Conservation (phyloP, 2,888 invertebrate genomes). For the Zygaena filipendulae region DNA sequence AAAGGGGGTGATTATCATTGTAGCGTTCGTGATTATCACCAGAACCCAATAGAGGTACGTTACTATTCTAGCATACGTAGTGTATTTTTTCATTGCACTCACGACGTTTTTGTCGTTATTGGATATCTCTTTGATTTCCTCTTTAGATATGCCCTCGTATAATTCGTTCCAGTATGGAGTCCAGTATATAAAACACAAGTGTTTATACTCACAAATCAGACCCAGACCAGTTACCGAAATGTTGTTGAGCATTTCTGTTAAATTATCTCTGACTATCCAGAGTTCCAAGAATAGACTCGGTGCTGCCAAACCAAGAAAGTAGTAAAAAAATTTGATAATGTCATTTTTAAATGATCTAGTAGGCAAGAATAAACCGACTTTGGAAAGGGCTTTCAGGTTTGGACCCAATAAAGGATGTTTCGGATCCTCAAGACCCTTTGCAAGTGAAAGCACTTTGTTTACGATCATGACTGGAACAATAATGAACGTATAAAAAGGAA, state of each 20-base stretch:
- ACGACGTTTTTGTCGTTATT: conserved; percentile 17
- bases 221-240: conserved; percentile 29
- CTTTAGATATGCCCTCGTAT: conserved; percentile 22
- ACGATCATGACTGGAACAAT: too few species aligned
- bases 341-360: too few species aligned
- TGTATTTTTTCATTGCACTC: conserved; percentile 27
- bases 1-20: conserved; percentile 27
- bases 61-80: conserved; percentile 28
- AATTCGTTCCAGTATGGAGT: conserved; percentile 24
- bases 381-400: conserved; percentile 31
- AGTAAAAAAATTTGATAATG: conserved; percentile 24
- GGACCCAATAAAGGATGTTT: conserved; percentile 40
- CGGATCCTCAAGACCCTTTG: conserved; percentile 29
- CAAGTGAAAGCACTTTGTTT: conserved; percentile 21
- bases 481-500: too few species aligned
- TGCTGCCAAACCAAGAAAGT: conserved; percentile 23
- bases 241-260: conserved; percentile 29
- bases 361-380: too few species aligned
- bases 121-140: conserved; percentile 26
- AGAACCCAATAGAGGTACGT: conserved; percentile 34
- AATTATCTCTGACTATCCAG: conserved; percentile 27
- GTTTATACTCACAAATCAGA: conserved; percentile 26
- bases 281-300: conserved; percentile 28
- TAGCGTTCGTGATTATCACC: conserved; percentile 25
- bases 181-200: conserved; percentile 22